A percentile compares a stretch with the other conserved stretches of the same genome.
Evolutionary conservation across 2,888 invertebrate genomes (phyloP).

Genomic region (Phyto melanocephala): DNA sequence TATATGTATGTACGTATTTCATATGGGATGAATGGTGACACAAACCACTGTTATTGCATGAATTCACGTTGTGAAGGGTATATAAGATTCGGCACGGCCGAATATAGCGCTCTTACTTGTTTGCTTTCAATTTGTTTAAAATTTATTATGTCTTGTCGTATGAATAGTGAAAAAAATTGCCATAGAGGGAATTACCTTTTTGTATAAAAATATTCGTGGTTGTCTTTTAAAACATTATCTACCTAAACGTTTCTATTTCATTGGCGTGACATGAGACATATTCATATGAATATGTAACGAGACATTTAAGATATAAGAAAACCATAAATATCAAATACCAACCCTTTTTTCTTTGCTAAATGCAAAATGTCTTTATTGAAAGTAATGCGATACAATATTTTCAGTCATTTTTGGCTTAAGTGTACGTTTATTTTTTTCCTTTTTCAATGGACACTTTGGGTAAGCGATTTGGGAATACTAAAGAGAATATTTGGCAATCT

Average conservation of each 20-base stretch:
- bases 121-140: conserved; percentile 47
- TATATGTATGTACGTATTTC: too few species aligned
- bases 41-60: too few species aligned
- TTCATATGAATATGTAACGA: conserved; percentile 47
- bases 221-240: conserved; percentile 25
- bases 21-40: too few species aligned
- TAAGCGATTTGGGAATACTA: conserved; percentile 27
- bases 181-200: conserved; percentile 55
- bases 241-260: conserved; percentile 28
- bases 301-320: conserved; percentile 17
- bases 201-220: conserved; percentile 2
- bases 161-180: conserved; percentile 48
- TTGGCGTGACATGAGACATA: conserved; percentile 57
- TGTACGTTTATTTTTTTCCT: not conserved
- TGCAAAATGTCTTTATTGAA: conserved; percentile 43
- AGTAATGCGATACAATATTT: conserved; percentile 36
- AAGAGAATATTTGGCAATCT: not conserved
- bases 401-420: conserved; percentile 16
- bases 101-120: too few species aligned
- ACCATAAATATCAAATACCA: conserved; percentile 30
- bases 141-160: conserved; percentile 34
- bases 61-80: too few species aligned
- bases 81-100: too few species aligned
- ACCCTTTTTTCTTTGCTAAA: conserved; percentile 45
- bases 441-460: conserved; percentile 32